Conservation (phyloP, 2,113 vertebrate genomes). For the Euleptes europaea region DNA sequence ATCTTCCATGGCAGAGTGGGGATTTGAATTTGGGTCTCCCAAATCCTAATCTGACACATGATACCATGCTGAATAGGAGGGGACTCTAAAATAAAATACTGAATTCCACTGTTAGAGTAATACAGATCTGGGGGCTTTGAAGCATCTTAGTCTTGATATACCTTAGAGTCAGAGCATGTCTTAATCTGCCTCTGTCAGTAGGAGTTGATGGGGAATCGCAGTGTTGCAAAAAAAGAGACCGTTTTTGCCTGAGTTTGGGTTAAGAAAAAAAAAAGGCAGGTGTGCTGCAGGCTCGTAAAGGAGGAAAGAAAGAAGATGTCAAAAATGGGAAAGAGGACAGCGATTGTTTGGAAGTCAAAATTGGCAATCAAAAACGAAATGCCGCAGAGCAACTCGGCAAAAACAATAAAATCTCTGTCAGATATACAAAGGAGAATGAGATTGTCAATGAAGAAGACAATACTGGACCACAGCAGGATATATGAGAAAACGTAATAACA, state of each 20-base stretch:
- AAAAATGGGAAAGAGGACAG: slow-evolving; percentile 8
- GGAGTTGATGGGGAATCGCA: not conserved
- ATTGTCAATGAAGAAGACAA: slow-evolving; percentile 33
- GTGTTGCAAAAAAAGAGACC: not conserved
- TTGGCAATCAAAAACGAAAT: slow-evolving; percentile 37
- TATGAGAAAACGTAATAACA: slow-evolving; percentile 60
- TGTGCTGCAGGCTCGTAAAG: not conserved
- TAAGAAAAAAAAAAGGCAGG: slow-evolving; percentile 48
- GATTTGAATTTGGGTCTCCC: too few relatives aligned
- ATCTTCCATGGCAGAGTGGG: too few relatives aligned
- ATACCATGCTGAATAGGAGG: too few relatives aligned
- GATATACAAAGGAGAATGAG: slow-evolving; percentile 36
- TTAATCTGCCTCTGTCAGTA: not conserved
- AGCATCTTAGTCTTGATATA: too few relatives aligned
- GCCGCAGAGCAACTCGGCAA: slow-evolving; percentile 41
- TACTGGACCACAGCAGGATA: slow-evolving; percentile 22
- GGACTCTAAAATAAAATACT: too few relatives aligned
- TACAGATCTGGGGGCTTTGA: too few relatives aligned
- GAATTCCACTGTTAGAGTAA: too few relatives aligned
- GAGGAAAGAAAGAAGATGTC: slow-evolving; percentile 17
- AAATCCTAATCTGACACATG: too few relatives aligned
- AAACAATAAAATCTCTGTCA: slow-evolving; percentile 49
- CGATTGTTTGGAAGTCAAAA: slow-evolving; percentile 32
- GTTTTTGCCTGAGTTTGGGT: slow-evolving; percentile 13
- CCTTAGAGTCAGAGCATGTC: too few relatives aligned